phyloP scores from a whole-genome alignment of 2,797 vertebrate species.

The Cyprinodon diabolis region DNA sequence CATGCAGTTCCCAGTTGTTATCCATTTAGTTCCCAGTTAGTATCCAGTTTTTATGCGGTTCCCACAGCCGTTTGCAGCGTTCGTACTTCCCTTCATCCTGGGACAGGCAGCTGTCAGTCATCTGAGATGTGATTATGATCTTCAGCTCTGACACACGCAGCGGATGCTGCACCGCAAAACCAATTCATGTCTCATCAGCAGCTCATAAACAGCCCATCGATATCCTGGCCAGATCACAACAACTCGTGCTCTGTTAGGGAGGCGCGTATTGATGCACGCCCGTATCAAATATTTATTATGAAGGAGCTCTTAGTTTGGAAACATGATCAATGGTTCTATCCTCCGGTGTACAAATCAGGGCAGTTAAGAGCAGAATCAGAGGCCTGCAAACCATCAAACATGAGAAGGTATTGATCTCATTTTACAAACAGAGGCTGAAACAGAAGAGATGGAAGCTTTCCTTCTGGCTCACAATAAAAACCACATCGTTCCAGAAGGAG shows the following conservation, averaged over 20 bases:
- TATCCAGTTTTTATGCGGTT: not conserved
- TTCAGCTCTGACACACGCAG: conserved; percentile 35
- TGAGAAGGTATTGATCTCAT: conserved; percentile 32
- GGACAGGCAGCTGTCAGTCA: conserved; percentile 57
- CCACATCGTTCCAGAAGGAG: not conserved
- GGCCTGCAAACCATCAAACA: conserved; percentile 17
- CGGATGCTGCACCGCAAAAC: conserved; percentile 51
- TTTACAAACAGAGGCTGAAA: conserved; percentile 7
- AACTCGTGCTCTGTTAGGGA: conserved; percentile 19
- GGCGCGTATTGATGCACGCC: conserved; percentile 35
- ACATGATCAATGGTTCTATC: conserved; percentile 53
- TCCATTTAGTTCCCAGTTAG: not conserved
- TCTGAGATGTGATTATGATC: conserved; percentile 45
- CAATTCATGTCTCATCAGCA: conserved; percentile 65
- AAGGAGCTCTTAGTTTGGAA: conserved; percentile 52
- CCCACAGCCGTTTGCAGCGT: no score
- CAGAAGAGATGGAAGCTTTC: not conserved
- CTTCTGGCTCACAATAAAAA: not conserved
- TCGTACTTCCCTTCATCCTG: not conserved
- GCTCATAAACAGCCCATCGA: conserved; percentile 63
- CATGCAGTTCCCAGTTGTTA: not conserved
- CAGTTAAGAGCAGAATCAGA: conserved; percentile 44
- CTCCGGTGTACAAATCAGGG: conserved; percentile 54
- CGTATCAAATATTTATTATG: conserved; percentile 64
- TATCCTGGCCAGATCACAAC: conserved; percentile 41